Base-by-base conservation (phyloP, 2,888 invertebrate species). In the Podotricha telesiphe region DNA sequence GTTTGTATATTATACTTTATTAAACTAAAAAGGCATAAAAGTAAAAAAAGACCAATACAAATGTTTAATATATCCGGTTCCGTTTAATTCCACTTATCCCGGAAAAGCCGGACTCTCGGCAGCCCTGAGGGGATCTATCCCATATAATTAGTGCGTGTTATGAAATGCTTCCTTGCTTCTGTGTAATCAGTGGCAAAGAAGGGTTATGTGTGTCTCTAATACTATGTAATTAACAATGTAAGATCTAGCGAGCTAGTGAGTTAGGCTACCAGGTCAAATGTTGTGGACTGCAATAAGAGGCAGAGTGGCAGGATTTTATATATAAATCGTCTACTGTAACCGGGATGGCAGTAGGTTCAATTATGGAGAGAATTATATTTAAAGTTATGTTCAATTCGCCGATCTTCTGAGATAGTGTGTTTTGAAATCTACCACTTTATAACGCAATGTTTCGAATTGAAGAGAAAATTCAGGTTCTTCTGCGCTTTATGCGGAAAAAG, bases 81-180 rank as follows among this genome's bases (percentile, higher is more conserved):
- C 55, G 55, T 55, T 55, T 55, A 55, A 55, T 37, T 13, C 34
- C 37, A 37, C 34, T 17, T 48, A 47, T 62, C 34, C 28, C 47
- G 62, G 28, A 11, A 28, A 10, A 37, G 34, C 34, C 34, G 62
- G 19, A 20, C 48, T 15, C 34, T 62, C 15, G 62, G 48, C 62
- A 62, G 15, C 62, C 62, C 62, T 62, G 20, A 62, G 37, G 34
- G 71, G 58, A 71, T 71, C 65, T 71, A 71, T 69, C 66, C 69
- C 69, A 71, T 69, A 66, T 69, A 71, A 71, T 71, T 71, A 71
- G 69, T 71, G 59, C 53, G 73, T 71, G 69, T 74, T 74, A 74
- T 69, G 74, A 74, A 74, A 74, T 62, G 59, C 67, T 69, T 73
- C 68, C 69, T 58, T 59, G 73, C 74, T 74, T 71, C 73, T 74